Base-by-base conservation (phyloP, 2,797 vertebrate species). In the Falco columbarius region DNA sequence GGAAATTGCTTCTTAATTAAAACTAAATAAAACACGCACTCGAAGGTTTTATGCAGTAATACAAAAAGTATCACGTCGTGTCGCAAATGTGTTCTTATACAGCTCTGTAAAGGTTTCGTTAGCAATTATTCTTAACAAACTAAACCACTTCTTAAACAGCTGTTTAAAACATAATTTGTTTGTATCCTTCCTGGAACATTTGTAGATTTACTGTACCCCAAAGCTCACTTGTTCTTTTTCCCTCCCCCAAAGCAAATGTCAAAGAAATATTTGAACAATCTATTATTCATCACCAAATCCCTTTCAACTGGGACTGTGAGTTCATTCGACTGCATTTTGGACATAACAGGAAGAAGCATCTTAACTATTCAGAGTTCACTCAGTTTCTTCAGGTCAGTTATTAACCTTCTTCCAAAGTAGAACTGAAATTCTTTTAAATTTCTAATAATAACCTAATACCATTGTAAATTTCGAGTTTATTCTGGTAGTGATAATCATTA, bases 271-370 rank as follows among this genome's bases (percentile, higher is more conserved):
- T 99, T 97, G 99, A 99, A 95, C 99, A 99, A 98, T 99, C 99
- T 73, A 98, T 98, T 36, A 99, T 99, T 97, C 99, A 99, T 97
- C 99, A 99, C 96, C 99, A 99, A 97, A 99, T 99, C 97, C 99
- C 99, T 94, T 99, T 99, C 97, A 99, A 99, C 98, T 99, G 99
- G 99, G 99, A 99, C 96, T 99, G 99, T 86, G 99, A 99, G 81
- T 99, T 99, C 97, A 99, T 99, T 98, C 98, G 98, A 61, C 98
- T 99, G 95, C 99, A 99, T 98, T 99, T 99, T 95, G 99, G 99
- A 40, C 98, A 99, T 92, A 99, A 99, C 96, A 98, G 98, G 96
- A 99, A 99, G 98, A 99, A 99, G 97, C 98, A 98, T 83, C 99
- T 99, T 97, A 99, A 98, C 98, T 99, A 99, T 98, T 98, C 99